phyloP scores from a whole-genome alignment of 2,888 invertebrate species.

The Rhaphigaster nebulosa region DNA sequence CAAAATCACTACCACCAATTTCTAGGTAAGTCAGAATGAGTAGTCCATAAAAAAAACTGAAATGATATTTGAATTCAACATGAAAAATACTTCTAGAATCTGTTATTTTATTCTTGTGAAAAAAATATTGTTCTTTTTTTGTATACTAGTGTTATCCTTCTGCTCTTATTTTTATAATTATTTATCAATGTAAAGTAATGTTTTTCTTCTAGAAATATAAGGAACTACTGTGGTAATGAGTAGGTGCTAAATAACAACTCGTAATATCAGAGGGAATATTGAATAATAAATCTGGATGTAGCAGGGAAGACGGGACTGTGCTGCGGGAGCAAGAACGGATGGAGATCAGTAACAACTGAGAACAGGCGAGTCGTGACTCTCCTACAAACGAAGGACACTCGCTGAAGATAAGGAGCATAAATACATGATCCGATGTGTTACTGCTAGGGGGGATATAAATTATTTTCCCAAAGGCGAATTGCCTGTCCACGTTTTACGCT shows the following conservation, averaged over 20 bases:
- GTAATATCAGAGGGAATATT: neutral
- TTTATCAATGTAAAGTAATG: no score
- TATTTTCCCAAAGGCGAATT: conserved; percentile 13
- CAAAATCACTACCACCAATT: no score
- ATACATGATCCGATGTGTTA: conserved; percentile 45
- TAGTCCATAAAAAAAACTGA: no score
- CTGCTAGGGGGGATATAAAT: neutral
- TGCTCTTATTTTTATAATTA: no score
- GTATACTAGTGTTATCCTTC: no score
- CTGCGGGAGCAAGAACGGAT: neutral
- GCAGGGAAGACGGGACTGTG: neutral
- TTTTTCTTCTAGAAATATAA: no score
- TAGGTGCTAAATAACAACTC: neutral
- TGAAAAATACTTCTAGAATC: no score
- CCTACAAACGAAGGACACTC: conserved; percentile 37
- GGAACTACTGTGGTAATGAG: neutral
- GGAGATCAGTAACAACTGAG: conserved; percentile 24
- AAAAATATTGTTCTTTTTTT: no score
- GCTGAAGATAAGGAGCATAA: neutral
- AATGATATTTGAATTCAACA: no score
- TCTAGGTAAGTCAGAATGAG: no score
- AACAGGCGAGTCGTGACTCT: neutral
- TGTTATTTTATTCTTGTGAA: no score
- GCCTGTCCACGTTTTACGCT: conserved; percentile 41
- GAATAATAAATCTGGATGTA: neutral